These are phyloP conservation scores for Entomobrya proxima DNA, from an alignment of 2,888 invertebrate species.

Conservation along the genomic window DNA sequence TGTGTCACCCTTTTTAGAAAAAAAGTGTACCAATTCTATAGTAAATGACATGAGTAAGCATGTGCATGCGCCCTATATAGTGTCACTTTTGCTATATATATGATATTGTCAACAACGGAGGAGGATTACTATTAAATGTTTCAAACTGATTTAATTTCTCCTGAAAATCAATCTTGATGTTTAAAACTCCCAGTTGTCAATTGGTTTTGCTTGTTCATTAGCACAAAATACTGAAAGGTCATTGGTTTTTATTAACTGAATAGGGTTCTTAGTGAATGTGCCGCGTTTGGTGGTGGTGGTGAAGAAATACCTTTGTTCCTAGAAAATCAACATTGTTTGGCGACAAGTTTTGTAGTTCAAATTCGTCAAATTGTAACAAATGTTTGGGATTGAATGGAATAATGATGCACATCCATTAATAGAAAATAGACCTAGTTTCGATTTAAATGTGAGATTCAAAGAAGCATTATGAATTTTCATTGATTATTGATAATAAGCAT, in stretches of 20 bases:
- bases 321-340: slow-evolving; percentile 24
- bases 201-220: background rate
- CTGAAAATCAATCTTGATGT: background rate
- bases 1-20: no score
- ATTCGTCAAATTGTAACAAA: background rate
- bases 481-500: background rate
- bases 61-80: no score
- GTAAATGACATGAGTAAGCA: no score
- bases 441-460: slow-evolving; percentile 12
- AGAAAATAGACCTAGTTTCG: slow-evolving; percentile 35
- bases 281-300: slow-evolving; percentile 16
- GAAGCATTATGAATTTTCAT: background rate
- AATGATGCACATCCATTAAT: slow-evolving; percentile 35
- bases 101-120: background rate
- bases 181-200: background rate
- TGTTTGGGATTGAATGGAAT: background rate
- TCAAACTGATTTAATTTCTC: background rate
- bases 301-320: slow-evolving; percentile 20
- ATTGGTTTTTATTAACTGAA: background rate
- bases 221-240: background rate
- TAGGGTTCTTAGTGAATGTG: background rate
- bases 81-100: background rate
- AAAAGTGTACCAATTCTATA: no score
- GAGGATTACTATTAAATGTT: background rate
- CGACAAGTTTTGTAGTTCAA: slow-evolving; percentile 22